Evolutionary conservation across 2,113 vertebrate species (phyloP).

Genomic region (Callopanchax toddi): DNA sequence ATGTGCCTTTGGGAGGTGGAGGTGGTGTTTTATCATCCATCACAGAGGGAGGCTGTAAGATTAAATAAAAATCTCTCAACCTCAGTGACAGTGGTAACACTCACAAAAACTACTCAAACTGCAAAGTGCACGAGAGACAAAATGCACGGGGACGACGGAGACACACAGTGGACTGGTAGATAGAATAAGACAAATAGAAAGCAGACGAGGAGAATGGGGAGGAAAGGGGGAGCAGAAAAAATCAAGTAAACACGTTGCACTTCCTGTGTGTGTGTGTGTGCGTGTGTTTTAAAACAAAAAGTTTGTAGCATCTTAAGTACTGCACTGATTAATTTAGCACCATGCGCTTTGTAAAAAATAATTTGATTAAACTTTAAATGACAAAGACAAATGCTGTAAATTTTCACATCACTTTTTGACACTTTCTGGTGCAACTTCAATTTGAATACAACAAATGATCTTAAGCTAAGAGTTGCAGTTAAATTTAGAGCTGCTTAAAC

Average conservation of each 20-base stretch:
- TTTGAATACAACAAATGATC: no score
- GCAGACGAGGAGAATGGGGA: slow-evolving; percentile 15
- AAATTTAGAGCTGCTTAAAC: no score
- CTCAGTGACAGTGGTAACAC: slow-evolving; percentile 34
- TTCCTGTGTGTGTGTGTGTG: no score
- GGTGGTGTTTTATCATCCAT: slow-evolving; percentile 63
- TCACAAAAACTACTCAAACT: slow-evolving; percentile 9
- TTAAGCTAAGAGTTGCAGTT: no score
- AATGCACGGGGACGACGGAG: slow-evolving; percentile 8
- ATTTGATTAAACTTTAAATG: no score
- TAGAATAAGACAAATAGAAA: slow-evolving; percentile 26
- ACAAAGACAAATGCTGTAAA: no score
- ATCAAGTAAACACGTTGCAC: neutral
- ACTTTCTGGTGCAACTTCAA: no score
- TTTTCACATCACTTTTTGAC: no score
- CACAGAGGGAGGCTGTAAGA: slow-evolving; percentile 52
- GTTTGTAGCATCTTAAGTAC: neutral
- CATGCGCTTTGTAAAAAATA: no score
- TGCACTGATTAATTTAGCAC: neutral
- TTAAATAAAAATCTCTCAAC: slow-evolving; percentile 74
- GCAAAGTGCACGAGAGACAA: slow-evolving; percentile 6
- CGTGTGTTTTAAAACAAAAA: neutral
- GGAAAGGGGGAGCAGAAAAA: neutral
- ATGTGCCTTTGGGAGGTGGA: slow-evolving; percentile 16
- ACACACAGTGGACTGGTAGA: slow-evolving; percentile 15